Base-by-base conservation (phyloP, 2,888 invertebrate genomes). In the Xylota segnis region DNA sequence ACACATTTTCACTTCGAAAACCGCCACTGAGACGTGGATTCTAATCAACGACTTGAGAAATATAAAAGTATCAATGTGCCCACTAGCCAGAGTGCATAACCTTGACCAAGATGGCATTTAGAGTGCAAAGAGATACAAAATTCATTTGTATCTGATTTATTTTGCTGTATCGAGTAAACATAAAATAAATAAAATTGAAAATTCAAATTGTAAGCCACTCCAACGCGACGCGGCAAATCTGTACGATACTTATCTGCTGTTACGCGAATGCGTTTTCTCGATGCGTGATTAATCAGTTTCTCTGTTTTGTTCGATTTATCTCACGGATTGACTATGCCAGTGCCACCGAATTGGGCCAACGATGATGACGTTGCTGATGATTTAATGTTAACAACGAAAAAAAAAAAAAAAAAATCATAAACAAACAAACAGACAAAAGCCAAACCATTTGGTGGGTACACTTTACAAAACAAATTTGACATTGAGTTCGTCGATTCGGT, bases 81-180 rank as follows among this genome's bases (percentile, higher is more conserved):
- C 18, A 54, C 56, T 4, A 32, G 10, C 23, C 18, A 37, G 1
- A n/a, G 14, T 16, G 5, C 34, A 34, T 66, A 79, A 79, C 79
- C 79, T 66, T 79, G 74, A 72, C 79, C 79, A 74, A 79, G 43
- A 79, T 79, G 59, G 18, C 43, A 52, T 66, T 66, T 66, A 66
- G 79, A 79, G 59, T 74, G 79, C 72, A 59, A 78, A 78, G 34
- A 59, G 4, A 78, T 54, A 52, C 43, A 63, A 63, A 37, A 52
- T 50, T n/a, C n/a, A 66, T 66, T 54, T 54, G 40, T 52, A 34
- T 65, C 47, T 63, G 27, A 16, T 18, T 32, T 47, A 16, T 23
- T 14, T 32, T 32, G 18, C 16, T 54, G 14, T 16, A 68, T 43
- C 32, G 43, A 56, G 56, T 18, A 43, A 32, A 56, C 43, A 70